A percentile compares a stretch with the other conserved stretches of the same genome.
These are phyloP conservation scores for Apodemia hepburni DNA, from an alignment of 2,888 invertebrate genomes.

Conservation along the genomic window DNA sequence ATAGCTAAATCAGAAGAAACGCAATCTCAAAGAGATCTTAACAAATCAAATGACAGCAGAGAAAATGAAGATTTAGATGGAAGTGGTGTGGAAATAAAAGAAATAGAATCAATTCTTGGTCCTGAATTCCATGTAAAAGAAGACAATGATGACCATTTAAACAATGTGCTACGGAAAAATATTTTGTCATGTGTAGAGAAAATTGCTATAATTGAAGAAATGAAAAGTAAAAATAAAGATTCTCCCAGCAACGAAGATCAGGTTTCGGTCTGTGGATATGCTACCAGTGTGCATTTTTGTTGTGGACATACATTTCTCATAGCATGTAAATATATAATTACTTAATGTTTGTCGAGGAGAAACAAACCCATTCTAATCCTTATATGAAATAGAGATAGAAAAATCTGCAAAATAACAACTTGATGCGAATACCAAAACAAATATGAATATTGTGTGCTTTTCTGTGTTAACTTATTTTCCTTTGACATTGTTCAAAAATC, in stretches of 20 bases:
- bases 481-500: background rate
- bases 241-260: constrained; percentile 48
- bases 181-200: constrained; percentile 70
- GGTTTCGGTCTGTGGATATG: constrained; percentile 60
- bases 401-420: background rate
- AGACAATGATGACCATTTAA: constrained; percentile 51
- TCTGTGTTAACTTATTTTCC: constrained; percentile 6
- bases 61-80: constrained; percentile 29
- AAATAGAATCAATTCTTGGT: constrained; percentile 41
- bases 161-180: constrained; percentile 61
- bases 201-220: constrained; percentile 65
- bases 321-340: constrained; percentile 17
- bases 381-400: background rate
- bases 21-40: constrained; percentile 41
- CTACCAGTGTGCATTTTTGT: constrained; percentile 49
- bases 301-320: constrained; percentile 28
- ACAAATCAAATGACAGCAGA: constrained; percentile 34
- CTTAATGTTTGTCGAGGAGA: background rate
- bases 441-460: background rate
- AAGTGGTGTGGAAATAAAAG: constrained; percentile 40
- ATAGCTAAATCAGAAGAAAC: constrained; percentile 38
- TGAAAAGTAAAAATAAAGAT: constrained; percentile 58
- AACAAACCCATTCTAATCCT: background rate
- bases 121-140: constrained; percentile 40
- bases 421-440: background rate